Percentiles rank a stretch among this genome's conserved stretches.
Conservation (phyloP, 2,888 invertebrate genomes). For the Hypsopygia costalis region DNA sequence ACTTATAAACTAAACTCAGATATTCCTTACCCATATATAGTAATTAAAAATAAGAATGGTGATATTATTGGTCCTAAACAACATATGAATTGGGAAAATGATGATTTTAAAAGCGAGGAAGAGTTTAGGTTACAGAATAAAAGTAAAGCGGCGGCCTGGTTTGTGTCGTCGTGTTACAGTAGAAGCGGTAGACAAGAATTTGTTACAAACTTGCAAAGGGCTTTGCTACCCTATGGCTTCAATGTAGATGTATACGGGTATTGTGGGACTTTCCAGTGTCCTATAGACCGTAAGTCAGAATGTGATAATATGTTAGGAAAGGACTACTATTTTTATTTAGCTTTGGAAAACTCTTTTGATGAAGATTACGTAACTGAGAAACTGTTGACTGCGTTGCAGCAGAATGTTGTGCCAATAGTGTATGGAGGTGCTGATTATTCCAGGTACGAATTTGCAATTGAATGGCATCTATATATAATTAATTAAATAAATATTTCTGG, state of each 20-base stretch:
- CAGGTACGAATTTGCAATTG: slow-evolving; percentile 36
- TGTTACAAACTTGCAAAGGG: slow-evolving; percentile 37
- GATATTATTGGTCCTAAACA: slow-evolving; percentile 51
- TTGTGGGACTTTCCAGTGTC: slow-evolving; percentile 65
- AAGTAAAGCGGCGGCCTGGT: slow-evolving; percentile 65
- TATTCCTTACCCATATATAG: slow-evolving; percentile 52
- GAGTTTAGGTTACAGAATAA: slow-evolving; percentile 43
- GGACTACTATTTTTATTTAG: slow-evolving; percentile 86
- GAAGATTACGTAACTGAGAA: slow-evolving; percentile 79
- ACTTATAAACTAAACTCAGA: slow-evolving; percentile 67
- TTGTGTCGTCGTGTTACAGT: slow-evolving; percentile 56
- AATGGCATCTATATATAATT: no score
- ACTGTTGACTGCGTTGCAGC: slow-evolving; percentile 79
- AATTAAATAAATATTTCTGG: no score
- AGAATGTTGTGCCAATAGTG: slow-evolving; percentile 83
- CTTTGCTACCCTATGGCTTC: slow-evolving; percentile 32
- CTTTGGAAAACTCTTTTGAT: slow-evolving; percentile 87
- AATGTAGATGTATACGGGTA: slow-evolving; percentile 76
- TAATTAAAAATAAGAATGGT: slow-evolving; percentile 40
- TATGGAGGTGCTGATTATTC: slow-evolving; percentile 84
- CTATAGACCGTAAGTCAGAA: slow-evolving; percentile 27
- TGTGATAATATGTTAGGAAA: slow-evolving; percentile 58
- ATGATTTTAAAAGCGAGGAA: slow-evolving; percentile 26
- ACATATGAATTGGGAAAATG: slow-evolving; percentile 38
- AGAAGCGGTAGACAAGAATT: slow-evolving; percentile 42